A percentile compares a stretch with the other conserved stretches of the same genome.
These are phyloP conservation scores for Ceratina japonica DNA, from an alignment of 1,140 invertebrate species.

Conservation along the genomic window DNA sequence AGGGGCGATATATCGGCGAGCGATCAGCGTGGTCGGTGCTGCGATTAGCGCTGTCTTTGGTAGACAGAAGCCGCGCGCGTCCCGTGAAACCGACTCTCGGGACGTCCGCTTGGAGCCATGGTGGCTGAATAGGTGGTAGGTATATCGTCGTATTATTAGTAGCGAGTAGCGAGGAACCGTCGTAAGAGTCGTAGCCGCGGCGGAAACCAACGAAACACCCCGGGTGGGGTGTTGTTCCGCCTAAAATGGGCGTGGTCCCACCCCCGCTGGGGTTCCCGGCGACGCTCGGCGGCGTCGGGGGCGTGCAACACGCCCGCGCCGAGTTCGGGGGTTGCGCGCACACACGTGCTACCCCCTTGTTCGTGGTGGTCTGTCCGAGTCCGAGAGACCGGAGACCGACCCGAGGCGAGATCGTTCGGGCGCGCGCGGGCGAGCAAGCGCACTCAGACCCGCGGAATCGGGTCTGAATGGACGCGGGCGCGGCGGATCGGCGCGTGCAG, in stretches of 20 bases:
- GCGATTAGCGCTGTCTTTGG: slow-evolving; percentile 63
- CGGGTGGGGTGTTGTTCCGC: slow-evolving; percentile 70
- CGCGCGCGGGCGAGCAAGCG: slow-evolving; percentile 13
- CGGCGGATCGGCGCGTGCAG: slow-evolving; percentile 59
- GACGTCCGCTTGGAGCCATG: slow-evolving; percentile 70
- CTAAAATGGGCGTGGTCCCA: slow-evolving; percentile 68
- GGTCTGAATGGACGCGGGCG: slow-evolving; percentile 56
- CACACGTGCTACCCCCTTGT: slow-evolving; percentile 54
- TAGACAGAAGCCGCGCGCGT: slow-evolving; percentile 65
- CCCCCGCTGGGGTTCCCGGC: slow-evolving; percentile 57
- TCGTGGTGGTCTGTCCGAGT: slow-evolving; percentile 26
- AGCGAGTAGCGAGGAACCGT: slow-evolving; percentile 66
- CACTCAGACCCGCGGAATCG: background rate
- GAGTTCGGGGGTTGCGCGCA: slow-evolving; percentile 56
- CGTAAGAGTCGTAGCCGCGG: slow-evolving; percentile 40
- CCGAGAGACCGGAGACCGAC: slow-evolving; percentile 19
- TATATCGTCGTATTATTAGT: slow-evolving; percentile 76
- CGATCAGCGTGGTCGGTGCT: slow-evolving; percentile 53
- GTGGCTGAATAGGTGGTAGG: slow-evolving; percentile 75
- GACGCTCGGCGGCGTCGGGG: slow-evolving; percentile 52
- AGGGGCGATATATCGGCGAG: background rate
- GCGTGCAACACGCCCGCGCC: slow-evolving; percentile 33
- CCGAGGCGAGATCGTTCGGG: slow-evolving; percentile 7
- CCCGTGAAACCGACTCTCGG: slow-evolving; percentile 63
- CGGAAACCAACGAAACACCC: slow-evolving; percentile 25